phyloP scores from a whole-genome alignment of 1,140 invertebrate genomes.

The Trichomalopsis sarcophagae region DNA sequence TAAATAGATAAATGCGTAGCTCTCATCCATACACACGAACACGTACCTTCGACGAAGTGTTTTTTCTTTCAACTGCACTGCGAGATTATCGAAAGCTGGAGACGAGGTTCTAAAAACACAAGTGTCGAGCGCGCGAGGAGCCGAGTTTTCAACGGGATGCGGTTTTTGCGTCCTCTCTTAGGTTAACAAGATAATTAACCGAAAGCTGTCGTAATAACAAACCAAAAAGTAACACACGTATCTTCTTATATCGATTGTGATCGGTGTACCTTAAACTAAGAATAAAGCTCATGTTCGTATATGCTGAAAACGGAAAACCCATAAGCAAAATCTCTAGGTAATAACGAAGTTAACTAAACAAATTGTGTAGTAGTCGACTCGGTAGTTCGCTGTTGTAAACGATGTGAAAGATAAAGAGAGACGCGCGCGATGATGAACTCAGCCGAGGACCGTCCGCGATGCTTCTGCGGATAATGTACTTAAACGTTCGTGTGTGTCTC shows the following conservation, averaged over 20 bases:
- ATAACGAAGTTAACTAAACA: constrained; percentile 52
- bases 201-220: not conserved
- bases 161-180: constrained; percentile 31
- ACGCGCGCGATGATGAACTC: not conserved
- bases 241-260: constrained; percentile 60
- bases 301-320: constrained; percentile 46
- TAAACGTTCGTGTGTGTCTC: not conserved
- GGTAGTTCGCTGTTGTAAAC: constrained; percentile 68
- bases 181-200: not conserved
- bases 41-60: not conserved
- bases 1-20: not conserved
- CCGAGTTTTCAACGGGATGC: constrained; percentile 51
- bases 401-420: constrained; percentile 59
- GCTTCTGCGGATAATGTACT: not conserved
- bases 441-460: constrained; percentile 15
- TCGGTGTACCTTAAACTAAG: constrained; percentile 58
- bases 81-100: constrained; percentile 9
- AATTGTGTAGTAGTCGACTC: constrained; percentile 43
- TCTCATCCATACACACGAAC: constrained; percentile 5
- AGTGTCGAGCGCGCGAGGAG: constrained; percentile 31
- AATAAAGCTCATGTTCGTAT: constrained; percentile 49
- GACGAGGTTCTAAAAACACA: constrained; percentile 31
- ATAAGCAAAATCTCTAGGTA: constrained; percentile 49
- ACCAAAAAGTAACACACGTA: not conserved
- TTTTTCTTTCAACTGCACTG: not conserved